phyloP scores from a whole-genome alignment of 2,113 vertebrate species.

The Sinocyclocheilus anophthalmus region DNA sequence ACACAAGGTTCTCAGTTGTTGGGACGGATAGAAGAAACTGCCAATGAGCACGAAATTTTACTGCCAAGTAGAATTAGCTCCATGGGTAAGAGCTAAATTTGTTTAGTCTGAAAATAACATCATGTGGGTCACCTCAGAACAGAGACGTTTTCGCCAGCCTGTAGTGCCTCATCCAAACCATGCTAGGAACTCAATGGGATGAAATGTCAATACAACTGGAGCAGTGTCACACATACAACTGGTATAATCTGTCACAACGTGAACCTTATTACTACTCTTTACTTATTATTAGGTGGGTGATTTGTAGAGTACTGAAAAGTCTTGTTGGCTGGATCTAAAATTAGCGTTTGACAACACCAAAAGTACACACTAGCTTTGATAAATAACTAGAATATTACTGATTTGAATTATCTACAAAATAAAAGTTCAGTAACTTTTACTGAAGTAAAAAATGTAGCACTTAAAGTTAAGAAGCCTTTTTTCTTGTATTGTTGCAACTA shows the following conservation, averaged over 20 bases:
- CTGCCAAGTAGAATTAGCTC: slow-evolving; percentile 38
- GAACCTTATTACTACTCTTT: background rate
- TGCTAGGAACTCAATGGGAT: slow-evolving; percentile 7
- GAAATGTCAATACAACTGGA: slow-evolving; percentile 31
- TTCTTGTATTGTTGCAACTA: background rate
- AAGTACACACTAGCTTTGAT: too few relatives aligned
- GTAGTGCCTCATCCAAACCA: slow-evolving; percentile 21
- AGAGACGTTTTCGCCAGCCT: background rate
- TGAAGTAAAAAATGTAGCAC: too few relatives aligned
- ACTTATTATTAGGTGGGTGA: too few relatives aligned
- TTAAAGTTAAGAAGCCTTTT: background rate
- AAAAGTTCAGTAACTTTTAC: too few relatives aligned
- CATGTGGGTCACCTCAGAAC: slow-evolving; percentile 38
- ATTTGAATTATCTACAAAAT: too few relatives aligned
- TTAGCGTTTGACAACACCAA: background rate
- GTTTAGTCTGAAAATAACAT: slow-evolving; percentile 39
- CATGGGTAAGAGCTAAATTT: slow-evolving; percentile 29
- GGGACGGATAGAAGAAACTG: background rate
- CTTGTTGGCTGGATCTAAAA: background rate
- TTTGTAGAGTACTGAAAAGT: background rate
- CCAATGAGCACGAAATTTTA: slow-evolving; percentile 5
- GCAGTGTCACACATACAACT: slow-evolving; percentile 14
- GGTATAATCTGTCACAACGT: background rate
- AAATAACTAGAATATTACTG: too few relatives aligned
- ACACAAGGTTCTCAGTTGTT: background rate